Evolutionary conservation across 2,797 vertebrate genomes (phyloP).

Genomic region (Molossus alvarezi): DNA sequence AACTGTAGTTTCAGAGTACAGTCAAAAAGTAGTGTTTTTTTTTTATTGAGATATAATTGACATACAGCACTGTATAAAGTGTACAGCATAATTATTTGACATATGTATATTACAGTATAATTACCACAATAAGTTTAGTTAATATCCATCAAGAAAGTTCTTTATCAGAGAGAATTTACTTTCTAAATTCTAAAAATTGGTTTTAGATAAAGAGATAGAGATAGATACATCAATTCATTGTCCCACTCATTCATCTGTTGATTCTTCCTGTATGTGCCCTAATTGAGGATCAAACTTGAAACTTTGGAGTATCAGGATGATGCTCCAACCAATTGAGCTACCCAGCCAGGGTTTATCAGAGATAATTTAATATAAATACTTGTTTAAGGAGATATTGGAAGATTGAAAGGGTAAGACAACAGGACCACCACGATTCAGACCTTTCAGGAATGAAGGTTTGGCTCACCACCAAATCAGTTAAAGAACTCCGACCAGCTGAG

Average conservation of each 20-base stretch:
- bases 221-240: not conserved
- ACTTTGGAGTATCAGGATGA: not conserved
- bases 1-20: not conserved
- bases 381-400: constrained; percentile 5
- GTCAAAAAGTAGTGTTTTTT: not conserved
- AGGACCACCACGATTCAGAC: not conserved
- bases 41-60: not conserved
- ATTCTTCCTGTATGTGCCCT: not conserved
- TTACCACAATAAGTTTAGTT: not conserved
- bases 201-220: not conserved
- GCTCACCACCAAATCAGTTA: not conserved
- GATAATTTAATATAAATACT: constrained; percentile 26
- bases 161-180: not conserved
- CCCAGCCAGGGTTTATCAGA: not conserved
- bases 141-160: not conserved
- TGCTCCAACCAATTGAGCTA: not conserved
- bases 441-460: constrained; percentile 55
- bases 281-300: not conserved
- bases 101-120: not conserved
- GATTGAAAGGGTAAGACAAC: not conserved
- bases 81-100: not conserved
- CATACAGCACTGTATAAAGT: not conserved
- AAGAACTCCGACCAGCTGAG: not conserved
- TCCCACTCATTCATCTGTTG: not conserved
- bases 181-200: not conserved